phyloP scores from a whole-genome alignment of 2,797 vertebrate genomes.

The Scarus forsteni region DNA sequence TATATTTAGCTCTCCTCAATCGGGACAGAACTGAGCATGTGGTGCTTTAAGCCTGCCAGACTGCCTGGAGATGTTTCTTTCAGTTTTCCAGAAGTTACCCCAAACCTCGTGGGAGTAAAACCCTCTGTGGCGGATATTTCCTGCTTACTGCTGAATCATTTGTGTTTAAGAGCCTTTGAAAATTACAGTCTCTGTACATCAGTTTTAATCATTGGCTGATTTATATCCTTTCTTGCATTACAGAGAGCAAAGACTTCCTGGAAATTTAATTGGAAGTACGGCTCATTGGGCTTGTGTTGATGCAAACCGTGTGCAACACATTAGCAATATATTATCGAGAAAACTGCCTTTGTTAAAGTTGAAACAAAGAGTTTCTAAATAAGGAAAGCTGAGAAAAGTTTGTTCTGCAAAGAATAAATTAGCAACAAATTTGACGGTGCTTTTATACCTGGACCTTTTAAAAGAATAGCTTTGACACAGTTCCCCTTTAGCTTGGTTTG shows the following conservation, averaged over 20 bases:
- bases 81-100: conserved; percentile 32
- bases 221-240: conserved; percentile 11
- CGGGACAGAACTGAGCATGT: conserved; percentile 20
- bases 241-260: conserved; percentile 1
- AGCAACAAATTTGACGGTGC: no score
- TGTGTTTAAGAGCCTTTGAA: conserved; percentile 24
- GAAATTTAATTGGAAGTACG: conserved; percentile 28
- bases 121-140: conserved; percentile 15
- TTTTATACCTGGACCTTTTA: no score
- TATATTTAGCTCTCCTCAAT: conserved; percentile 7
- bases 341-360: conserved; percentile 12
- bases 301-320: conserved; percentile 14
- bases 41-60: conserved; percentile 9
- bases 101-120: conserved; percentile 24
- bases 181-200: conserved; percentile 9
- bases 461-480: no score
- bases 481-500: no score
- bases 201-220: conserved; percentile 21
- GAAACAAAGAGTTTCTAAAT: background rate
- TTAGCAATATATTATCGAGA: conserved; percentile 4
- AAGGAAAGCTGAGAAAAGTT: background rate
- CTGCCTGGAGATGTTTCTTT: conserved; percentile 27
- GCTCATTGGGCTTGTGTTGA: conserved; percentile 2
- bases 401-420: background rate
- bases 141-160: conserved; percentile 19